Percentiles rank a stretch among this genome's conserved stretches.
These are phyloP conservation scores for Drosophila navojoa DNA, from an alignment of 1,140 invertebrate genomes.

Conservation along the genomic window DNA sequence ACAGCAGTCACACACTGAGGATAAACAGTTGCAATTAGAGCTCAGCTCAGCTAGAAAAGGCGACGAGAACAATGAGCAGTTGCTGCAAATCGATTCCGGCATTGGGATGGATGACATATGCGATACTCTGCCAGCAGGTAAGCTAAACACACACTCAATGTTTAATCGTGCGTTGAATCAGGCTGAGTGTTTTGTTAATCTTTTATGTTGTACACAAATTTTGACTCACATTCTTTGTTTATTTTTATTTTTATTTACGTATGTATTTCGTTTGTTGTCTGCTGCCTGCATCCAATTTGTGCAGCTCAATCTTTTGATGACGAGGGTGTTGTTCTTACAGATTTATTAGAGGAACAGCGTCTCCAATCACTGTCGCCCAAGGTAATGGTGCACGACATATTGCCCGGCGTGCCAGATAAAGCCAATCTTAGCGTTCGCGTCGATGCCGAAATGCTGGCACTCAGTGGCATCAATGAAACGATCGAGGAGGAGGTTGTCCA, in stretches of 20 bases:
- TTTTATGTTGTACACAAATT: constrained; percentile 41
- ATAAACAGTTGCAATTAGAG: not conserved
- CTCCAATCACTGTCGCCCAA: constrained; percentile 47
- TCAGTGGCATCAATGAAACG: constrained; percentile 25
- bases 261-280: constrained; percentile 48
- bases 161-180: constrained; percentile 10
- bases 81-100: constrained; percentile 50
- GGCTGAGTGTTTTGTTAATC: constrained; percentile 73
- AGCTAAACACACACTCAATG: constrained; percentile 36
- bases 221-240: constrained; percentile 53
- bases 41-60: not conserved
- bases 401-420: constrained; percentile 52
- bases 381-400: constrained; percentile 50
- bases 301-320: constrained; percentile 73
- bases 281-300: constrained; percentile 47
- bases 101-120: constrained; percentile 51
- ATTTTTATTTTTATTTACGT: constrained; percentile 45
- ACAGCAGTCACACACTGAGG: not conserved
- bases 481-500: constrained; percentile 37
- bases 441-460: constrained; percentile 39
- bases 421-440: constrained; percentile 42
- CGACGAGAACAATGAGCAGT: constrained; percentile 2
- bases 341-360: constrained; percentile 56
- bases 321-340: constrained; percentile 78
- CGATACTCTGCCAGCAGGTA: constrained; percentile 48